Conservation (phyloP, 2,797 vertebrate genomes). For the Mallotus villosus region DNA sequence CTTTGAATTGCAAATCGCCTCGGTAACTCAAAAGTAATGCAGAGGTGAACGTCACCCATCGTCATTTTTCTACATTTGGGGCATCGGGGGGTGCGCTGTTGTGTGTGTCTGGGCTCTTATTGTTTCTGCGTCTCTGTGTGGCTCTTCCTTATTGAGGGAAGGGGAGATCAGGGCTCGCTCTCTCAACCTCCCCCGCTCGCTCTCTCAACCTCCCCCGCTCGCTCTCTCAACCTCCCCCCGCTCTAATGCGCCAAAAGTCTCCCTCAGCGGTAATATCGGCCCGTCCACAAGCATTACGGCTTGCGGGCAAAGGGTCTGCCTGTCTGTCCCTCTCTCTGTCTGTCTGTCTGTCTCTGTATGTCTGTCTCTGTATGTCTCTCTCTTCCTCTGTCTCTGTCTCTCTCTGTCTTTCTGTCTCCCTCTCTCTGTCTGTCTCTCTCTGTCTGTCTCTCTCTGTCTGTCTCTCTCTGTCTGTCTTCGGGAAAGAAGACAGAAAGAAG, state of each 20-base stretch:
- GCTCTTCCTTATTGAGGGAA: constrained; percentile 72
- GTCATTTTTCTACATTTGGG: constrained; percentile 82
- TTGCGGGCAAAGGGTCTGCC: constrained; percentile 27
- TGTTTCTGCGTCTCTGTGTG: constrained; percentile 71
- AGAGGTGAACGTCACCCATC: constrained; percentile 68
- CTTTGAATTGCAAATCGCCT: constrained; percentile 80
- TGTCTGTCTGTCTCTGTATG: too few relatives aligned
- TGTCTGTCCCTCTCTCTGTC: not conserved
- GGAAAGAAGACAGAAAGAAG: too few relatives aligned
- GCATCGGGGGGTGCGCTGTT: constrained; percentile 66
- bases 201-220: constrained; percentile 61
- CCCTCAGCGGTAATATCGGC: constrained; percentile 64
- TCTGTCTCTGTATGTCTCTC: too few relatives aligned
- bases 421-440: too few relatives aligned
- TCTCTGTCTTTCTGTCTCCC: too few relatives aligned
- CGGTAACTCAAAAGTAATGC: constrained; percentile 81
- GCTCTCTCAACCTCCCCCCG: constrained; percentile 61
- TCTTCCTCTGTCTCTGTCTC: too few relatives aligned
- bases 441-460: too few relatives aligned
- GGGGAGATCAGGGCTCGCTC: constrained; percentile 57
- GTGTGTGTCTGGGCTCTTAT: constrained; percentile 72
- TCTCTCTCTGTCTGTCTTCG: too few relatives aligned
- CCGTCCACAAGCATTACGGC: constrained; percentile 54
- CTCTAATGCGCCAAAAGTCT: constrained; percentile 63
- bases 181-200: constrained; percentile 62